Percentiles rank a stretch among this genome's conserved stretches.
Evolutionary conservation across 2,113 vertebrate species (phyloP).

Genomic region (Cebus imitator): DNA sequence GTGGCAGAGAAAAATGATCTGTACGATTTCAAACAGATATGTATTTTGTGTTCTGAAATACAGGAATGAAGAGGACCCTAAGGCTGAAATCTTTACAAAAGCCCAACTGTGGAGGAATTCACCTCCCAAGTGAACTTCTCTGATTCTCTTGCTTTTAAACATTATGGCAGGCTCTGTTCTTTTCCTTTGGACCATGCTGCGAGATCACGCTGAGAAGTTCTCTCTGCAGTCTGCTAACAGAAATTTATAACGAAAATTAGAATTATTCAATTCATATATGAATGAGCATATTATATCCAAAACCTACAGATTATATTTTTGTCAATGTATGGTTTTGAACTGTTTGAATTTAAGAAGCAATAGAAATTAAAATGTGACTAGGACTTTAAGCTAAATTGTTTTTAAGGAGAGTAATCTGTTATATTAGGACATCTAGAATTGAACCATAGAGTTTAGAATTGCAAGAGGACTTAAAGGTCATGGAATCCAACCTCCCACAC

Average conservation of each 20-base stretch:
- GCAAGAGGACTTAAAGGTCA: conserved; percentile 36
- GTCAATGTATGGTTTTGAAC: not conserved
- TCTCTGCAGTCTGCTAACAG: conserved; percentile 54
- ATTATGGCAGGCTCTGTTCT: conserved; percentile 68
- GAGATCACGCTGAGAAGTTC: conserved; percentile 61
- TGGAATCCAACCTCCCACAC: conserved; percentile 41
- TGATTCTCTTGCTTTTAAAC: conserved; percentile 68
- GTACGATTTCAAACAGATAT: conserved; percentile 13
- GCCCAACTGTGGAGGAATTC: conserved; percentile 37
- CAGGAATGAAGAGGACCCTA: conserved; percentile 30
- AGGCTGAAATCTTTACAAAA: conserved; percentile 66
- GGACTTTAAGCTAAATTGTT: not conserved
- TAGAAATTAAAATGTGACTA: conserved; percentile 22
- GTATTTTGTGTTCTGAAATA: conserved; percentile 47
- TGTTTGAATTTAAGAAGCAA: conserved; percentile 34
- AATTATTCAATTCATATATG: conserved; percentile 39
- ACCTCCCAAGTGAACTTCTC: conserved; percentile 58
- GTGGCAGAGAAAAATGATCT: not conserved
- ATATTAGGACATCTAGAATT: conserved; percentile 42
- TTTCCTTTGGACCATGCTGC: conserved; percentile 70
- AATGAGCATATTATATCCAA: conserved; percentile 31
- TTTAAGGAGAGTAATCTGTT: conserved; percentile 34
- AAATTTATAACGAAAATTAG: conserved; percentile 55
- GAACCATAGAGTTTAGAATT: conserved; percentile 50
- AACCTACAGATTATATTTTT: conserved; percentile 22